Evolutionary conservation across 2,888 invertebrate genomes (phyloP).

Genomic region (Celastrina argiolus): DNA sequence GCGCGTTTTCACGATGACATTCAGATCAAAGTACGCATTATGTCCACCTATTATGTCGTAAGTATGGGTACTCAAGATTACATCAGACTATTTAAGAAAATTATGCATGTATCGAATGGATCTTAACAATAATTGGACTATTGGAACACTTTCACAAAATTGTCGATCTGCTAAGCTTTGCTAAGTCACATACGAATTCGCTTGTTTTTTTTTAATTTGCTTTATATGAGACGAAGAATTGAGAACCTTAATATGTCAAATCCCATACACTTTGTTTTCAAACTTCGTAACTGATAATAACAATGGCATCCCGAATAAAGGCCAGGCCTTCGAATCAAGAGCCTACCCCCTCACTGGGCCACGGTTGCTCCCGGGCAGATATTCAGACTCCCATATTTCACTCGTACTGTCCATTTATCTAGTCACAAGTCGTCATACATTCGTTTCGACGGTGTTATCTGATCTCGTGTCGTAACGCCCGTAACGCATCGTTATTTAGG

Average conservation of each 20-base stretch:
- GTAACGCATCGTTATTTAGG: conserved; percentile 46
- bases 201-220: too few relatives aligned
- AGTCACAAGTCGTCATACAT: conserved; percentile 33
- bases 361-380: background rate
- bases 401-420: conserved; percentile 1
- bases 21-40: background rate
- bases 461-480: conserved; percentile 63
- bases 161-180: too few relatives aligned
- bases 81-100: conserved; percentile 18
- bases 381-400: background rate
- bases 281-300: too few relatives aligned
- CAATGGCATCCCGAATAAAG: too few relatives aligned
- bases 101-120: conserved; percentile 9
- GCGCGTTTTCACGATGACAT: background rate
- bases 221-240: too few relatives aligned
- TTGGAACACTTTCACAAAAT: conserved; percentile 13
- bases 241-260: too few relatives aligned
- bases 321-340: too few relatives aligned
- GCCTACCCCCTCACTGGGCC: too few relatives aligned
- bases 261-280: too few relatives aligned
- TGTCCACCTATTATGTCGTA: conserved; percentile 2
- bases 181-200: too few relatives aligned
- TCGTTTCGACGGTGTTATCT: conserved; percentile 62
- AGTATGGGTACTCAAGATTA: conserved; percentile 2
- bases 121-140: conserved; percentile 2